Percentiles rank a stretch among this genome's conserved stretches.
These are phyloP conservation scores for Meta bourneti DNA, from an alignment of 2,888 invertebrate genomes.

Conservation along the genomic window DNA sequence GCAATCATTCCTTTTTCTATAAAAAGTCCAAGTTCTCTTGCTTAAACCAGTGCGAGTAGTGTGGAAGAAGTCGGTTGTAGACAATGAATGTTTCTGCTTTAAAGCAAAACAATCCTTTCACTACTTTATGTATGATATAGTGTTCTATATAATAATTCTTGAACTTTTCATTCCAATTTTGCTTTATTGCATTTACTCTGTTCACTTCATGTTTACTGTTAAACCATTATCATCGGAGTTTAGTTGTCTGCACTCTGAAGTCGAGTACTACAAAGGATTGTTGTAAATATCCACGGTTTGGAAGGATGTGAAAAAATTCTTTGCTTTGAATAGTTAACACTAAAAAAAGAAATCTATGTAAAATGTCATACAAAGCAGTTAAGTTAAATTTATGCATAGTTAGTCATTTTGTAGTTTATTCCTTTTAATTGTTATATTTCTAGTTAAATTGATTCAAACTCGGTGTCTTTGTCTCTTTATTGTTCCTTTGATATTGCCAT, in stretches of 20 bases:
- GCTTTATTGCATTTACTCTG: slow-evolving; percentile 75
- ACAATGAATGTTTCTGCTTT: slow-evolving; percentile 70
- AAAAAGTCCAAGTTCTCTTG: slow-evolving; percentile 53
- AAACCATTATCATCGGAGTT: slow-evolving; percentile 73
- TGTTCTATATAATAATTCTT: slow-evolving; percentile 68
- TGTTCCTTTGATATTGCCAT: slow-evolving; percentile 67
- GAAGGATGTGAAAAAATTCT: slow-evolving; percentile 28
- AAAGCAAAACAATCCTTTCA: slow-evolving; percentile 63
- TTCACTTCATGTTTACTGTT: slow-evolving; percentile 75
- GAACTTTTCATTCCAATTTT: slow-evolving; percentile 67
- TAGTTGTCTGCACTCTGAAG: slow-evolving; percentile 74
- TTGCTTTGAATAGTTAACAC: slow-evolving; percentile 71
- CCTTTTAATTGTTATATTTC: slow-evolving; percentile 72
- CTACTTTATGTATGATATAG: slow-evolving; percentile 70
- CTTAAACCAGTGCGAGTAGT: slow-evolving; percentile 18
- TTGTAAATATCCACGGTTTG: slow-evolving; percentile 54
- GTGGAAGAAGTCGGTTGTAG: slow-evolving; percentile 61
- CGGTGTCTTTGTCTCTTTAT: slow-evolving; percentile 59
- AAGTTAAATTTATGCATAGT: slow-evolving; percentile 75
- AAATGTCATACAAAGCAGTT: slow-evolving; percentile 54
- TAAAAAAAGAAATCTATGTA: slow-evolving; percentile 40
- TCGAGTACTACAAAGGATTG: slow-evolving; percentile 39
- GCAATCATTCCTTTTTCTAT: slow-evolving; percentile 74
- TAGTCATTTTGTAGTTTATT: slow-evolving; percentile 76
- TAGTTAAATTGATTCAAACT: slow-evolving; percentile 72